phyloP scores from a whole-genome alignment of 64 coral and sea anemone genomes.

The Stichodactyla helianthus region DNA sequence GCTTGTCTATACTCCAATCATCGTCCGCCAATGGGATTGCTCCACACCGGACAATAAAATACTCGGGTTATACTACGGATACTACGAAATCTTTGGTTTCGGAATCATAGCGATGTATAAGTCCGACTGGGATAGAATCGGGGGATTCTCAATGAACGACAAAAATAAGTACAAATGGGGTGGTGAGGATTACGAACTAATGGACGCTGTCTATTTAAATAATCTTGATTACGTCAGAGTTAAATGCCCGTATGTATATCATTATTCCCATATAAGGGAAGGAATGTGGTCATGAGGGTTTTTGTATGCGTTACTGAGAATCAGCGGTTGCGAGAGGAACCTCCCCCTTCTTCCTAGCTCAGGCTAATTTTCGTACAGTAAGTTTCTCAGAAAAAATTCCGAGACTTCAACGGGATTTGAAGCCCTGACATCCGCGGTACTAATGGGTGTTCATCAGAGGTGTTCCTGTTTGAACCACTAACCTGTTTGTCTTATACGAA shows the following conservation, averaged over 20 bases:
- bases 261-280: slow-evolving; percentile 23
- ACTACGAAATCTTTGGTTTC: slow-evolving; percentile 23
- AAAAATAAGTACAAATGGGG: slow-evolving; percentile 29
- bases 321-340: too few species aligned
- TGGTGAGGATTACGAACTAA: slow-evolving; percentile 50
- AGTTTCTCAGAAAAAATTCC: too few species aligned
- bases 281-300: slow-evolving; percentile 27
- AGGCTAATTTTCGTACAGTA: too few species aligned
- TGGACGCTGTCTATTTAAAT: slow-evolving; percentile 19
- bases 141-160: slow-evolving; percentile 29
- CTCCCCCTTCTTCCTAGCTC: too few species aligned
- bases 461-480: too few species aligned
- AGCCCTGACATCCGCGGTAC: too few species aligned
- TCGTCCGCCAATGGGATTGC: slow-evolving; percentile 23
- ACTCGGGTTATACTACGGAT: not conserved
- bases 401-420: too few species aligned
- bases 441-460: too few species aligned
- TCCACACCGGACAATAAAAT: not conserved
- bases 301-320: not conserved
- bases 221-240: slow-evolving; percentile 37
- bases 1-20: slow-evolving; percentile 27
- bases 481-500: too few species aligned
- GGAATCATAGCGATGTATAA: slow-evolving; percentile 55
- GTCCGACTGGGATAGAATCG: slow-evolving; percentile 43
- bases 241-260: slow-evolving; percentile 52